Percentiles rank a stretch among this genome's conserved stretches.
phyloP scores from a whole-genome alignment of 2,797 vertebrate species.

The Acropternis orthonyx region DNA sequence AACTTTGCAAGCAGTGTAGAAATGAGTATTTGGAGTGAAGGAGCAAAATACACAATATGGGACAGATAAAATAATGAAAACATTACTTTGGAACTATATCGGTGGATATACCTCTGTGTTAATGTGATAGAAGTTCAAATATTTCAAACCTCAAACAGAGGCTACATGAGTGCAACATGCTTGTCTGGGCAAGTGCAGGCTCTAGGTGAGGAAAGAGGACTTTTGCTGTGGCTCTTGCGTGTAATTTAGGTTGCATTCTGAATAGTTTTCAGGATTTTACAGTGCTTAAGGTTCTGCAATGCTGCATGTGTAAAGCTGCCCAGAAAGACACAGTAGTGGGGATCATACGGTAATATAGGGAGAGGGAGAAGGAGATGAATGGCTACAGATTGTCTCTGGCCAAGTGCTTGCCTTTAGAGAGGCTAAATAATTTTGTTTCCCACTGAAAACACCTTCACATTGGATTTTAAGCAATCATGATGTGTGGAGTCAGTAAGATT shows the following conservation, averaged over 20 bases:
- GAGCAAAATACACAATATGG: background rate
- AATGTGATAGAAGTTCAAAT: background rate
- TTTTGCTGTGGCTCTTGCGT: fast-evolving
- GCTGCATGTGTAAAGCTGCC: fast-evolving
- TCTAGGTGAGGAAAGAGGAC: background rate
- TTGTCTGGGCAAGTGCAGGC: background rate
- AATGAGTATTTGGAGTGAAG: background rate
- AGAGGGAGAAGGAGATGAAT: background rate
- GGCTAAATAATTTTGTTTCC: background rate
- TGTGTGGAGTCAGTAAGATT: background rate
- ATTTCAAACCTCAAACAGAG: background rate
- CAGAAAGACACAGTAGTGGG: background rate
- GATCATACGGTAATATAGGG: background rate
- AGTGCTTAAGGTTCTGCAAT: background rate
- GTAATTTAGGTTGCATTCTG: background rate
- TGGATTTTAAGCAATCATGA: background rate
- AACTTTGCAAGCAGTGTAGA: background rate
- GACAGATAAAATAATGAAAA: background rate
- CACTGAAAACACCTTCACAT: background rate
- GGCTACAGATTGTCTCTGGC: background rate
- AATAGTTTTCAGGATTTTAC: background rate
- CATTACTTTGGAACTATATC: background rate
- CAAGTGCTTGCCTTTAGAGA: background rate
- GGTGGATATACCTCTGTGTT: background rate
- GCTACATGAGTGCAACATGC: background rate